phyloP scores from a whole-genome alignment of 2,113 vertebrate genomes.

The Acinonyx jubatus region DNA sequence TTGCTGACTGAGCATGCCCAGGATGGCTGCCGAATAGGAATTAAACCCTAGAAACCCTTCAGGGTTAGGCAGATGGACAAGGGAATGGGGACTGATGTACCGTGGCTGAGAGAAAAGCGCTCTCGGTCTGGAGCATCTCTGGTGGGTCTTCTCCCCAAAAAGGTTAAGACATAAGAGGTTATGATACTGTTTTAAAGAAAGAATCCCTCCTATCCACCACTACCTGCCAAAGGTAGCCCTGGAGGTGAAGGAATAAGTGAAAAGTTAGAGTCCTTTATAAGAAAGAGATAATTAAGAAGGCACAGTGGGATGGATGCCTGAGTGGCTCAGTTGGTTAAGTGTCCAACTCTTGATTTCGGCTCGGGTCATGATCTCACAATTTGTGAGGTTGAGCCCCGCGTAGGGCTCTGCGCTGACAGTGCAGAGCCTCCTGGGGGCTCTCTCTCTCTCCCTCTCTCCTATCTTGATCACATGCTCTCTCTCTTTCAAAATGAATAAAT shows the following conservation, averaged over 20 bases:
- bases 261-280: background rate
- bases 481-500: too few relatives aligned
- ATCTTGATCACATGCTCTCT: too few relatives aligned
- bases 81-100: background rate
- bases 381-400: too few relatives aligned
- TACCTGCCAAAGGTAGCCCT: background rate
- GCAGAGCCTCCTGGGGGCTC: too few relatives aligned
- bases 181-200: background rate
- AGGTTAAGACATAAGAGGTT: background rate
- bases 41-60: background rate
- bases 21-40: background rate
- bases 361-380: too few relatives aligned
- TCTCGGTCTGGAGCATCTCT: background rate
- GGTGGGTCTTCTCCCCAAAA: background rate
- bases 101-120: background rate
- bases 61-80: background rate
- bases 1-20: background rate
- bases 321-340: too few relatives aligned
- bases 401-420: too few relatives aligned
- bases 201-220: background rate
- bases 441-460: too few relatives aligned
- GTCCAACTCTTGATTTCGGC: too few relatives aligned
- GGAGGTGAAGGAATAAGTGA: background rate
- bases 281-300: background rate
- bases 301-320: background rate